Evolutionary conservation across 2,888 invertebrate genomes (phyloP).

Genomic region (Neuroscelio doddi): DNA sequence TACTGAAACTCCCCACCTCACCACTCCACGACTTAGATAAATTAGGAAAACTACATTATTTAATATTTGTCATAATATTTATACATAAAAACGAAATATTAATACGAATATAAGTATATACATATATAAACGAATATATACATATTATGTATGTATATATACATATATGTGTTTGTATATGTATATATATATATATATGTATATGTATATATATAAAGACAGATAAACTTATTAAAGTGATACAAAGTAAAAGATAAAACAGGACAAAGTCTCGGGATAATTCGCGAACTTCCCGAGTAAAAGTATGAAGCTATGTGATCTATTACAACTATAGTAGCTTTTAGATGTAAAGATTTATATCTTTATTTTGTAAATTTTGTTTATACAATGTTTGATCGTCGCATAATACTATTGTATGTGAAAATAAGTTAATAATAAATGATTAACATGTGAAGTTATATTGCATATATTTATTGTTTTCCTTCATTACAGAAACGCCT

Average conservation of each 20-base stretch:
- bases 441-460: conserved; percentile 71
- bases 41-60: conserved; percentile 68
- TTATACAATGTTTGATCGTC: conserved; percentile 72
- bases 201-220: conserved; percentile 45
- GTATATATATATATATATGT: conserved; percentile 20
- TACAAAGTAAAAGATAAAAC: conserved; percentile 51
- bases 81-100: conserved; percentile 58
- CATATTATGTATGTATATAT: conserved; percentile 16
- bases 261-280: conserved; percentile 47
- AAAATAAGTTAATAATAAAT: conserved; percentile 73
- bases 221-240: conserved; percentile 45
- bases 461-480: neutral
- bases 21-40: conserved; percentile 60
- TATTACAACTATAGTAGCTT: conserved; percentile 71
- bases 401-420: conserved; percentile 73
- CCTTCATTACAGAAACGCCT: neutral
- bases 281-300: conserved; percentile 49
- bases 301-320: conserved; percentile 72
- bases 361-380: conserved; percentile 73
- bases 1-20: conserved; percentile 56
- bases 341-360: conserved; percentile 72
- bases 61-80: conserved; percentile 69
- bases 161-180: conserved; percentile 37
- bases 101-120: conserved; percentile 43
- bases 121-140: conserved; percentile 30